Base-by-base conservation (phyloP, 2,113 vertebrate genomes). In the Symphodus melops region DNA sequence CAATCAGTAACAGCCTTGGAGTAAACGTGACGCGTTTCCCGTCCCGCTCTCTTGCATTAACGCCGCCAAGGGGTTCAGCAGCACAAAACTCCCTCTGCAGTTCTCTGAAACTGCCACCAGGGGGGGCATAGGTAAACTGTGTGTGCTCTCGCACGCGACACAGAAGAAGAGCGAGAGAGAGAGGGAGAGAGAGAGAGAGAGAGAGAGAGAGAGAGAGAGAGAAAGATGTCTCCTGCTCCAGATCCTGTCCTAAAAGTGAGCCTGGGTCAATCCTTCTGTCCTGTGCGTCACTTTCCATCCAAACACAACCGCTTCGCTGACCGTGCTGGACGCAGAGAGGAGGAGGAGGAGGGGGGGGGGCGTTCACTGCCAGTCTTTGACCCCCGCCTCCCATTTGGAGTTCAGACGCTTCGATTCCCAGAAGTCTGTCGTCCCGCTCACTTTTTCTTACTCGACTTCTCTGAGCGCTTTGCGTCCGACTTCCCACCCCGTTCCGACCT, bases 391-490 rank as follows among this genome's bases (percentile, higher is more conserved):
- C 71, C 21, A 19, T 20, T 66, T 33, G 49, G 37, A 74, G 81
- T 87, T 83, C 67, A 23, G 59, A 68, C 21, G 21, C 39, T 86
- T 89, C 64, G 52, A 63, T 86, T 67, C 69, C 23, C 60, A 55
- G 67, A 16, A 9, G 42, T 61, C 4, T 1, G 61, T 67, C 20
- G 14, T 44, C n/a, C 1, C 5, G 51, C 56, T 97, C 93, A 97
- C 91, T 97, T 97, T 91, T 95, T 92, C 87, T 91, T 92, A 9
- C 83, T 51, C 1, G 88, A 86, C 70, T 91, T 92, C 21, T 96
- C 96, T 3, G 95, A 93, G 83, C 95, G 95, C 53, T 96, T 96
- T 0, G 63, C 48, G 17, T 94, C 94, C 33, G 85, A 91, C 76
- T 92, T 94, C 53, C 93, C 93, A 0, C 81, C 87, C 17, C 90